A percentile compares a stretch with the other conserved stretches of the same genome.
phyloP scores from a whole-genome alignment of 1,140 invertebrate species.

The Drosophila tropicalis region DNA sequence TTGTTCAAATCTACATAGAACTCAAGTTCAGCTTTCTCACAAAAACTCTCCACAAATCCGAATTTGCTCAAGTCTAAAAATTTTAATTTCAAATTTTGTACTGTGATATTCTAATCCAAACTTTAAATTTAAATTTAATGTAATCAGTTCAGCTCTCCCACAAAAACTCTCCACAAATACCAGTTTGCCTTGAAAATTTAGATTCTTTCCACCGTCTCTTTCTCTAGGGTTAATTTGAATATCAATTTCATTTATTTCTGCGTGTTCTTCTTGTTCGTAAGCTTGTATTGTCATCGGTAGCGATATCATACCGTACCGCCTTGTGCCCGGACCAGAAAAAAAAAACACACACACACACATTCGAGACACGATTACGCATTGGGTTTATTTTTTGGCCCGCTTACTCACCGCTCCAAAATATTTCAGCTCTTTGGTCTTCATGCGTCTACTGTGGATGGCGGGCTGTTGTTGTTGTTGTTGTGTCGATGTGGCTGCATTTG shows the following conservation, averaged over 20 bases:
- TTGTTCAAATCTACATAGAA: too few species aligned
- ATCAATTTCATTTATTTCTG: neutral
- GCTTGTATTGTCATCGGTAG: neutral
- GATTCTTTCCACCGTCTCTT: neutral
- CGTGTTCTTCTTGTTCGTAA: neutral
- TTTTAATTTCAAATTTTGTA: too few species aligned
- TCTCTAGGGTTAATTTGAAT: constrained; percentile 12
- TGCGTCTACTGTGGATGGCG: constrained; percentile 71
- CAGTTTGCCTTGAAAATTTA: neutral
- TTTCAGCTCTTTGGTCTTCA: constrained; percentile 82
- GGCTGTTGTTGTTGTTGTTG: constrained; percentile 46
- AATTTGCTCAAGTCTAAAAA: too few species aligned
- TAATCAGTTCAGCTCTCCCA: too few species aligned
- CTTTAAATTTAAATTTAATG: too few species aligned
- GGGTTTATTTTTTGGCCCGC: constrained; percentile 49
- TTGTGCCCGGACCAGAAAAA: neutral
- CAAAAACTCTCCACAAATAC: neutral
- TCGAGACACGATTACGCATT: constrained; percentile 44
- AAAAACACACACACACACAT: too few species aligned
- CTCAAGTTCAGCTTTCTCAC: too few species aligned
- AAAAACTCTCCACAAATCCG: neutral
- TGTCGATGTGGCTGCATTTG: neutral
- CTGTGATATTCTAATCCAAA: too few species aligned
- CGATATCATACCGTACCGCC: constrained; percentile 3
- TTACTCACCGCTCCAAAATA: constrained; percentile 82